Evolutionary conservation across 2,888 invertebrate species (phyloP).

Genomic region (Hetaerina titia): DNA sequence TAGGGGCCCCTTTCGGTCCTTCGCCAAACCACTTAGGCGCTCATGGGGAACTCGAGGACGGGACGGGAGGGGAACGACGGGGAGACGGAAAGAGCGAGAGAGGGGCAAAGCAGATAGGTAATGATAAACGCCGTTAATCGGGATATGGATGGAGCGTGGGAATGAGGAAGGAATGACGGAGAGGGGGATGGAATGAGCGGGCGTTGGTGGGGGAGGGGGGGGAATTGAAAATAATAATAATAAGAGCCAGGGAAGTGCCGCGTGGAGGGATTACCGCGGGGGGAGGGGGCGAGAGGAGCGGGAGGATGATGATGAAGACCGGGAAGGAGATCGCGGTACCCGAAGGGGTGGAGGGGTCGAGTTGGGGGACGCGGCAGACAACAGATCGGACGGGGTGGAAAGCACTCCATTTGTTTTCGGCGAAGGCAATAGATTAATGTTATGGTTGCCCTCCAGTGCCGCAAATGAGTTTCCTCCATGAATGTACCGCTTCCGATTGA

Average conservation of each 20-base stretch:
- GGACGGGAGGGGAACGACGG: background rate
- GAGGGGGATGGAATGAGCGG: background rate
- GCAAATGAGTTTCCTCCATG: no score
- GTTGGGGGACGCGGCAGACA: background rate
- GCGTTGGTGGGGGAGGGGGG: background rate
- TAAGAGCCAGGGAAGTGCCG: background rate
- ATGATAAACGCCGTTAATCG: slow-evolving; percentile 39
- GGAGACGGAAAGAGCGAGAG: background rate
- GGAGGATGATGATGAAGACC: background rate
- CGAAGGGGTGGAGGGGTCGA: background rate
- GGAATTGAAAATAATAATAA: background rate
- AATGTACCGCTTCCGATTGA: no score
- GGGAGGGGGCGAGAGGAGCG: background rate
- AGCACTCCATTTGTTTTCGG: no score
- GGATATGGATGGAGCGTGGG: slow-evolving; percentile 17
- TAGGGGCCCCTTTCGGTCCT: background rate
- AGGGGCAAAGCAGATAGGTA: background rate
- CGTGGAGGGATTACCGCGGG: background rate
- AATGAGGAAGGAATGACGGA: slow-evolving; percentile 29
- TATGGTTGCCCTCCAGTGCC: no score
- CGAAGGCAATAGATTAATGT: no score
- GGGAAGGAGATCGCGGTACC: background rate
- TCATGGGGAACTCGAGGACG: background rate
- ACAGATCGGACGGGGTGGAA: no score
- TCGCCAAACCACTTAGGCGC: background rate